Percentiles rank a stretch among this genome's conserved stretches.
These are phyloP conservation scores for Pherbina coryleti DNA, from an alignment of 2,888 invertebrate genomes.

Conservation along the genomic window DNA sequence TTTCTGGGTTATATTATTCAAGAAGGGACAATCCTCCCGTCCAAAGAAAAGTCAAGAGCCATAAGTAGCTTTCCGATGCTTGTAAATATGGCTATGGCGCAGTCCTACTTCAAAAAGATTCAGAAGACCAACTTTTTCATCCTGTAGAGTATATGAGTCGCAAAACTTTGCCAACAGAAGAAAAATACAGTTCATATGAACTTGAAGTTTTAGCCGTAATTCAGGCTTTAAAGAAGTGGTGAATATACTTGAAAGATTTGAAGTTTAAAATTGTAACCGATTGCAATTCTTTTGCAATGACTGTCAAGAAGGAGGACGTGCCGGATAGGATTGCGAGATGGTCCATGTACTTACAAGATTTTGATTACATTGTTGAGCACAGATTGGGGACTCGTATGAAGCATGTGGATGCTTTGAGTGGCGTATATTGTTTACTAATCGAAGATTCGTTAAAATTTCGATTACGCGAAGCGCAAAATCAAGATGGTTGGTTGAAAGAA, in stretches of 20 bases:
- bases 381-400: neutral
- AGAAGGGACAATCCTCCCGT: conserved; percentile 25
- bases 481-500: neutral
- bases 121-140: neutral
- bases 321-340: neutral
- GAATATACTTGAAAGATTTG: no score
- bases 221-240: no score
- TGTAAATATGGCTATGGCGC: neutral
- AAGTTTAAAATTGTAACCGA: no score
- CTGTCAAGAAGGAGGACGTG: no score
- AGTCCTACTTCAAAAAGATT: no score
- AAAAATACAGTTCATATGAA: no score
- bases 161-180: no score
- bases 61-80: neutral
- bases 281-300: no score
- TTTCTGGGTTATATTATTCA: conserved; percentile 17
- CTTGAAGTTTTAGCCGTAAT: no score
- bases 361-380: neutral
- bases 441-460: no score
- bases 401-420: no score
- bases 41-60: conserved; percentile 34
- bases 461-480: neutral
- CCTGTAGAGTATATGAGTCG: neutral
- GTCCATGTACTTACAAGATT: no score
- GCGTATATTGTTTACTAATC: conserved; percentile 3